Base-by-base conservation (phyloP, 2,113 vertebrate genomes). In the Telmatochromis sp. region DNA sequence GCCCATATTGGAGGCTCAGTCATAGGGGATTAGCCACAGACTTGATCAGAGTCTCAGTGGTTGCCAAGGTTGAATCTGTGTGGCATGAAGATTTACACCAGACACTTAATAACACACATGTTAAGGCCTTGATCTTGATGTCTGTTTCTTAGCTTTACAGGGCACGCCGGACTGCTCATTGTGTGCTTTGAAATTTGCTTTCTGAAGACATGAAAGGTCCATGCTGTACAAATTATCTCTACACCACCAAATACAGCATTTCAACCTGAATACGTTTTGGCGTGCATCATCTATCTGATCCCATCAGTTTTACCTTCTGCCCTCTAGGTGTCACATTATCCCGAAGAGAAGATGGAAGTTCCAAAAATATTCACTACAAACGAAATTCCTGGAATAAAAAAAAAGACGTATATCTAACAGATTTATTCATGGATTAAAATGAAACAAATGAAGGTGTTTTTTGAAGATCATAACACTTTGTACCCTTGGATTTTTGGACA, bases 1-100 rank as follows among this genome's bases (percentile, higher is more conserved):
- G 83, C 88, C 78, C 84, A 86, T 91, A 91, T 89, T 85, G 89
- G 80, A 93, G 91, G 88, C 88, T 87, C 91, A 94, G 93, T 93
- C 91, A 80, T 58, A 79, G 73, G 80, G 93, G 95, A 96, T 96
- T 96, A 95, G 89, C 90, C 86, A 82, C 89, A 92, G 92, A 95
- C 91, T 95, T 94, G 94, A 96, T 95, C 91, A 91, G 90, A 94
- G 88, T 89, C 93, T 89, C 90, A 85, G 86, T 79, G 35, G 88
- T 89, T 88, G 93, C 90, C 92, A 91, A 78, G 84, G 91, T 92
- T 89, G 87, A 84, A 89, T 88, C 84, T 92, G 85, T 85, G 85
- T 85, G 87, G 88, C 83, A 82, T 85, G 47, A 81, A 94, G 93
- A 95, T 94, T 95, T 95, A 84, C 93, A 92, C 85, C 83, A 84